Base-by-base conservation (phyloP, 92 coral and sea anemone species). In the Epizoanthus ramosus region DNA sequence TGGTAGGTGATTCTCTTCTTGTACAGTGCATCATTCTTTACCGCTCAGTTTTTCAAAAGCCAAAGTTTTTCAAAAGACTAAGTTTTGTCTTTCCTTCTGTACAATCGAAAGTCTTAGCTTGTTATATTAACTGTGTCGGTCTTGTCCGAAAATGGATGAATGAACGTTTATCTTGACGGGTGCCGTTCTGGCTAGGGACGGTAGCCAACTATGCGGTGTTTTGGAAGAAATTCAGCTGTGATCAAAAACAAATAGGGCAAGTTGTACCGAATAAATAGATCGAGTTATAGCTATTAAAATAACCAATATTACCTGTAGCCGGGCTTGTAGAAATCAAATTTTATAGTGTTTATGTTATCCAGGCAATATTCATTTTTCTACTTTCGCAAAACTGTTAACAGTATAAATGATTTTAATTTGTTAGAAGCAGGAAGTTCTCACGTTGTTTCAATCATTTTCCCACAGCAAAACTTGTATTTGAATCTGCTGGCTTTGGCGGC, bases 401-500 rank as follows among this genome's bases (percentile, higher is more conserved):
- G 5, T 37, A 3, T 37, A 6, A 50, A 50, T 28, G 2, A 50
- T 50, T 10, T 50, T 3, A 6, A 50, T 50, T 50, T 50, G 3
- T 50, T 50, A 50, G 54, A 50, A 13, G 15, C 54, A 50, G 54
- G 54, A 8, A 9, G 54, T 50, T 50, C 54, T 6, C 54, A 50
- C 23, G 22, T 74, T 19, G 19, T 28, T 24, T 77, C n/a, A 12
- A 19, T 56, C 45, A 43, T 70, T 81, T 75, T 80, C 79, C 31
- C 59, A 81, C 70, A 93, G 98, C 93, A 79, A 82, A 81, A 80
- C 88, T 93, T 45, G 66, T 57, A 63, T 41, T 93, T 56, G 95
- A 91, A 71, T 89, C 98, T 22, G 86, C 84, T 4, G 98, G 92
- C 10, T 87, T 92, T 76, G 83, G 79, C 19, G 89, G 92, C n/a